Evolutionary conservation across 2,888 invertebrate species (phyloP).

Genomic region (Calameuta pallipes): DNA sequence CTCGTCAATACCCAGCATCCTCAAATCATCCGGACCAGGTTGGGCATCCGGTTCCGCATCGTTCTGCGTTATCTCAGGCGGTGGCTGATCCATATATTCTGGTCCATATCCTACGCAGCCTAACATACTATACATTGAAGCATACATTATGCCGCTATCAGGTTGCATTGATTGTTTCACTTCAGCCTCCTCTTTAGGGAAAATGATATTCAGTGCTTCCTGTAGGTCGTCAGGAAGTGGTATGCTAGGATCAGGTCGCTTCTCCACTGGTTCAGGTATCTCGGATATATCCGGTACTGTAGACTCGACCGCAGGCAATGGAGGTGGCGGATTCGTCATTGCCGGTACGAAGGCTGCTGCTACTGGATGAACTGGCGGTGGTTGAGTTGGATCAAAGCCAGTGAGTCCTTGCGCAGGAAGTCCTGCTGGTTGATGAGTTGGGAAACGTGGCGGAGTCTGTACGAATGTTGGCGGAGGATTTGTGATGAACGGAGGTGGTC

Average conservation of each 20-base stretch:
- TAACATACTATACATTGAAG: slow-evolving; percentile 62
- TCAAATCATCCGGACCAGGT: slow-evolving; percentile 78
- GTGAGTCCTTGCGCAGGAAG: slow-evolving; percentile 14
- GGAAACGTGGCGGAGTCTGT: slow-evolving; percentile 40
- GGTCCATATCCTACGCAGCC: slow-evolving; percentile 61
- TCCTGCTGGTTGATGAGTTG: slow-evolving; percentile 37
- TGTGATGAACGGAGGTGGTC: slow-evolving; percentile 52
- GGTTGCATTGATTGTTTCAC: slow-evolving; percentile 44
- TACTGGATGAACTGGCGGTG: slow-evolving; percentile 29
- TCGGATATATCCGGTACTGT: slow-evolving; percentile 57
- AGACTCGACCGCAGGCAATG: slow-evolving; percentile 31
- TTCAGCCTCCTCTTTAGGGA: slow-evolving; percentile 69
- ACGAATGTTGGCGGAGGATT: slow-evolving; percentile 48
- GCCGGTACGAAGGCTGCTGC: slow-evolving; percentile 49
- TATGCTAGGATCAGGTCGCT: slow-evolving; percentile 65
- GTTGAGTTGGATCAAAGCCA: slow-evolving; percentile 16
- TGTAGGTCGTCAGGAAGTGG: slow-evolving; percentile 75
- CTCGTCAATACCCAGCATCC: slow-evolving; percentile 88
- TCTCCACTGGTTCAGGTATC: slow-evolving; percentile 65
- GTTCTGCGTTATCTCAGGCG: slow-evolving; percentile 59
- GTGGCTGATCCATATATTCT: slow-evolving; percentile 63
- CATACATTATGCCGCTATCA: slow-evolving; percentile 58
- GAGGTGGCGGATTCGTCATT: slow-evolving; percentile 45
- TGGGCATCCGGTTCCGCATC: slow-evolving; percentile 61
- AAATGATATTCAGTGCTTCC: slow-evolving; percentile 76